Conservation (phyloP, 2,888 invertebrate species). For the Melikaiella ostensackeni region DNA sequence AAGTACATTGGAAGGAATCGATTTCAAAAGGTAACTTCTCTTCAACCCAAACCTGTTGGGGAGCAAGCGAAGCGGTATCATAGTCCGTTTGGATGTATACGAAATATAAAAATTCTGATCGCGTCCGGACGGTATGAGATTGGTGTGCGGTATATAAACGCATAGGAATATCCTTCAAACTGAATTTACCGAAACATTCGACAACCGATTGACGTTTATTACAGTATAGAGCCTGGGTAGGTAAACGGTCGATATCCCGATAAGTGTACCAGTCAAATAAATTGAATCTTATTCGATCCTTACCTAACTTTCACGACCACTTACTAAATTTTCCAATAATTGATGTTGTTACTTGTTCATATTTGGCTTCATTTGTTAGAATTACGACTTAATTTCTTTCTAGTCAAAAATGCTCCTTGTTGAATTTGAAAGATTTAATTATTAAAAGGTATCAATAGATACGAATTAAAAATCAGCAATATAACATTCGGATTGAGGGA, state of each 20-base stretch:
- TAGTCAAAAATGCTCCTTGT: too few species aligned
- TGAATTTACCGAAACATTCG: conserved; percentile 57
- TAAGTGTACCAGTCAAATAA: conserved; percentile 53
- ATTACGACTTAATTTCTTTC: not conserved
- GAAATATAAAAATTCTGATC: conserved; percentile 48
- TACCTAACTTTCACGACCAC: not conserved
- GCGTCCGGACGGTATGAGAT: conserved; percentile 40
- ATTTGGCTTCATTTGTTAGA: not conserved
- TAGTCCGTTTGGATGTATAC: conserved; percentile 13
- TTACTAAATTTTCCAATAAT: not conserved
- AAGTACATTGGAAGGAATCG: conserved; percentile 9
- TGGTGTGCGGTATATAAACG: conserved; percentile 36
- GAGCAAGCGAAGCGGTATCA: conserved; percentile 16
- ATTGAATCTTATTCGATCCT: conserved; percentile 47
- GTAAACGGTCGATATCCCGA: conserved; percentile 44
- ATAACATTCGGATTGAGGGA: not conserved
- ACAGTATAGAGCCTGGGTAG: conserved; percentile 18
- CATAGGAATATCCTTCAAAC: conserved; percentile 39
- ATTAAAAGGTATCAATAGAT: not conserved
- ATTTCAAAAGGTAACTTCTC: conserved; percentile 11
- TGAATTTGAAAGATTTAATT: too few species aligned
- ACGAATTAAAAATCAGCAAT: not conserved
- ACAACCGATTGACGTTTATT: conserved; percentile 58
- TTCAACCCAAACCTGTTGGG: conserved; percentile 1
- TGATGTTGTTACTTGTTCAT: not conserved